phyloP scores from a whole-genome alignment of 1,140 invertebrate genomes.

The Steinernema khuongi region DNA sequence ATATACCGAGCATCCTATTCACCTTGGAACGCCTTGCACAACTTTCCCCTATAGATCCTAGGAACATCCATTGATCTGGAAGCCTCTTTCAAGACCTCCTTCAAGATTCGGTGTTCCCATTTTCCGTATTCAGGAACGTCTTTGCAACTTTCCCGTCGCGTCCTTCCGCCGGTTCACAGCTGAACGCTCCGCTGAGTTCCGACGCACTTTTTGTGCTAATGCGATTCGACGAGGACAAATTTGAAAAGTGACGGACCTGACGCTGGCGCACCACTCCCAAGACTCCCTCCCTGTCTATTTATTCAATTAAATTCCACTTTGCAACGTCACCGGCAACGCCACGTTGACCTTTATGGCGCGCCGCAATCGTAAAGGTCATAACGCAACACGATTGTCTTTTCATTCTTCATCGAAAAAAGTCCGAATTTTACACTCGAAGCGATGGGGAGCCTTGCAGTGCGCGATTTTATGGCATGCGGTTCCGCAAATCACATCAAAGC shows the following conservation, averaged over 20 bases:
- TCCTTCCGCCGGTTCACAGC: not conserved
- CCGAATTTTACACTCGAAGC: not conserved
- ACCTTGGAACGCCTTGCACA: too few species aligned
- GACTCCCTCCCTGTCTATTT: not conserved
- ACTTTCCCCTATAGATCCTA: too few species aligned
- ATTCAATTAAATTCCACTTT: constrained; percentile 11
- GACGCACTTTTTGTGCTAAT: not conserved
- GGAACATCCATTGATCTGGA: too few species aligned
- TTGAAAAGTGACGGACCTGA: not conserved
- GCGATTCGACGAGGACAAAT: not conserved
- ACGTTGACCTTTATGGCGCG: not conserved
- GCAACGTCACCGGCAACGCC: constrained; percentile 1
- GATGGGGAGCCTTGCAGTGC: not conserved
- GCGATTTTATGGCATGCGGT: too few species aligned
- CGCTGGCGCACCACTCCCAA: not conserved
- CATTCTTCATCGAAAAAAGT: not conserved
- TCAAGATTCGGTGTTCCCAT: not conserved
- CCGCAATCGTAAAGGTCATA: constrained; percentile 12
- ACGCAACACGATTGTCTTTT: not conserved
- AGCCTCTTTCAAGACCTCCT: not conserved
- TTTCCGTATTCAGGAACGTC: not conserved
- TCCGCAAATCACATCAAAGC: too few species aligned
- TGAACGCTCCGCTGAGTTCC: constrained; percentile 11
- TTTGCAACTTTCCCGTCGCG: not conserved
- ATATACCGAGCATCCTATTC: too few species aligned